Evolutionary conservation across 2,113 vertebrate species (phyloP).

Genomic region (Ranitomeya imitator): DNA sequence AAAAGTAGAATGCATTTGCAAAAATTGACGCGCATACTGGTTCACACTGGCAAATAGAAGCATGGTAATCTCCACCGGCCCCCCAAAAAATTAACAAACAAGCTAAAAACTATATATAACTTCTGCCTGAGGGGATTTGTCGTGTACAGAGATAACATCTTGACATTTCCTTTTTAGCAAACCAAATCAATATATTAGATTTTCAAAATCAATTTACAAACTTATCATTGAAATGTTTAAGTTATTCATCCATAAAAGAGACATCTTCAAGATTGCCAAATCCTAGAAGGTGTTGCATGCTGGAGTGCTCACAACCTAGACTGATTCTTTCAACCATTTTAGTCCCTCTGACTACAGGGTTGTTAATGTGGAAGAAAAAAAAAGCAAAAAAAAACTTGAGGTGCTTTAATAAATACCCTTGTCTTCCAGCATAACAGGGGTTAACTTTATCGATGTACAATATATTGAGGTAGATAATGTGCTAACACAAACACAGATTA

Average conservation of each 20-base stretch:
- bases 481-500: constrained; percentile 54
- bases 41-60: neutral
- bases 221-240: neutral
- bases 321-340: neutral
- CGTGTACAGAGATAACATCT: neutral
- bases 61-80: neutral
- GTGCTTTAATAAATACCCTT: constrained; percentile 13
- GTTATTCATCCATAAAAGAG: constrained; percentile 16
- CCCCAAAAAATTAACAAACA: neutral
- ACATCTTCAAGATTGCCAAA: neutral
- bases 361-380: constrained; percentile 16
- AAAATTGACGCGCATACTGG: neutral
- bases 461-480: constrained; percentile 57
- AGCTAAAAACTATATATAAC: neutral
- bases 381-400: constrained; percentile 7
- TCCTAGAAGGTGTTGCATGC: constrained; percentile 4
- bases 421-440: constrained; percentile 44
- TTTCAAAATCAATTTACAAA: constrained; percentile 10
- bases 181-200: constrained; percentile 1
- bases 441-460: constrained; percentile 43
- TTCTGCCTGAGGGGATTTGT: neutral
- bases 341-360: neutral
- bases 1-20: neutral
- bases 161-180: neutral
- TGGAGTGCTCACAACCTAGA: constrained; percentile 44